Evolutionary conservation across 1,140 invertebrate genomes (phyloP).

Genomic region (Zaprionus kolodkinae): DNA sequence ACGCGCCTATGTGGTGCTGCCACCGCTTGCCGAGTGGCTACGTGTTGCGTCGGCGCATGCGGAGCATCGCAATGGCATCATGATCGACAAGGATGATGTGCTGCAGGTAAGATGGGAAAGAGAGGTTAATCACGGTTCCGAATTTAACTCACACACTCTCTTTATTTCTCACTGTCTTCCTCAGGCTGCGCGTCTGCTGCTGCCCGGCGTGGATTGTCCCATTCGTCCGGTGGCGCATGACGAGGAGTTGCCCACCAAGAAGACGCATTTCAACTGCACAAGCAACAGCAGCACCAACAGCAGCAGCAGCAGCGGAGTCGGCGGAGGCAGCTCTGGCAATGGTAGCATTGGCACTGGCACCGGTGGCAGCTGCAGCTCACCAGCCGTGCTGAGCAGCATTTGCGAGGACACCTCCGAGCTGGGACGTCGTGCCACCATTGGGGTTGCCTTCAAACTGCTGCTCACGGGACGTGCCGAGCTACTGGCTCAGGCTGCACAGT

Average conservation of each 20-base stretch:
- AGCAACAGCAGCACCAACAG: conserved; percentile 15
- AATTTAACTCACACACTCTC: background rate
- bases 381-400: conserved; percentile 52
- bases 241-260: conserved; percentile 84
- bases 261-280: conserved; percentile 58
- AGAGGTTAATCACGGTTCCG: background rate
- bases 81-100: conserved; percentile 94
- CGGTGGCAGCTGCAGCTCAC: conserved; percentile 53
- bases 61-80: conserved; percentile 90
- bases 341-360: conserved; percentile 42
- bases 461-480: conserved; percentile 90
- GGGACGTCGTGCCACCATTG: conserved; percentile 88
- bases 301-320: conserved; percentile 8
- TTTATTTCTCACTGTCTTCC: background rate
- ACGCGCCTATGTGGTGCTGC: conserved; percentile 93
- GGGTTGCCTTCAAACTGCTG: conserved; percentile 92
- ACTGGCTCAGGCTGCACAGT: conserved; percentile 90
- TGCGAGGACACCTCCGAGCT: conserved; percentile 80
- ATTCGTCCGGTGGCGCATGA: conserved; percentile 88
- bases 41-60: conserved; percentile 92
- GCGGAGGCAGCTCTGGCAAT: conserved; percentile 6
- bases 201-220: conserved; percentile 95
- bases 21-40: conserved; percentile 94
- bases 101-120: conserved; percentile 87
- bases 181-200: conserved; percentile 92